Conservation (phyloP, 2,797 vertebrate species). For the Phrynocephalus guinanensis region DNA sequence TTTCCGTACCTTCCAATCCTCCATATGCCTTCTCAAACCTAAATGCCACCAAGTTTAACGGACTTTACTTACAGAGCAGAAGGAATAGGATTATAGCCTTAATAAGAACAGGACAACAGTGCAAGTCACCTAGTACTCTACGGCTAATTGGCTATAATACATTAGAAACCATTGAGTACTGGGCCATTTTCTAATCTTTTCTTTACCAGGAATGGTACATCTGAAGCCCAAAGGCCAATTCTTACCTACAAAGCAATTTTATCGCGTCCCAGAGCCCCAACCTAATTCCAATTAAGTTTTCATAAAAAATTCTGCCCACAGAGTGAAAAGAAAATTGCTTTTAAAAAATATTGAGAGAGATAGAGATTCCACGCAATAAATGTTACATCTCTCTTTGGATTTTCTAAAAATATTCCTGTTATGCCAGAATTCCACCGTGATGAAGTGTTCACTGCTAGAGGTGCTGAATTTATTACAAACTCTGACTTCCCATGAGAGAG, state of each 20-base stretch:
- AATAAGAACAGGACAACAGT: background rate
- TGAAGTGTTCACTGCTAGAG: background rate
- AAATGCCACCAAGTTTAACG: background rate
- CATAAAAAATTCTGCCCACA: constrained; percentile 1
- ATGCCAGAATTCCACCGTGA: background rate
- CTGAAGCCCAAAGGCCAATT: background rate
- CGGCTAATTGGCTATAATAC: background rate
- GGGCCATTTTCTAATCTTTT: background rate
- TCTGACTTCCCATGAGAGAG: background rate
- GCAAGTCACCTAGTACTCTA: background rate
- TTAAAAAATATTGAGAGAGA: constrained; percentile 4
- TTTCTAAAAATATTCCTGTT: constrained; percentile 8
- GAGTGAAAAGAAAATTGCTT: background rate
- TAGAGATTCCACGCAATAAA: background rate
- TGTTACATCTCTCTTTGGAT: constrained; percentile 4
- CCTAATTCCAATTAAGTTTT: constrained; percentile 28
- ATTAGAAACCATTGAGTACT: background rate
- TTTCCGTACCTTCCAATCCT: background rate
- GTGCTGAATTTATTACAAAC: constrained; percentile 17
- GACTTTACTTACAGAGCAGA: background rate
- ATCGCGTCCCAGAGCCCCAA: constrained; percentile 1
- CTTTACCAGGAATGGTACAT: background rate
- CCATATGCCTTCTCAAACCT: background rate
- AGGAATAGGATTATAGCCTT: too few species aligned
- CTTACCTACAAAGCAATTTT: constrained; percentile 16